A percentile compares a stretch with the other conserved stretches of the same genome.
phyloP scores from a whole-genome alignment of 2,888 invertebrate species.

The Ichneumoninae sp. region DNA sequence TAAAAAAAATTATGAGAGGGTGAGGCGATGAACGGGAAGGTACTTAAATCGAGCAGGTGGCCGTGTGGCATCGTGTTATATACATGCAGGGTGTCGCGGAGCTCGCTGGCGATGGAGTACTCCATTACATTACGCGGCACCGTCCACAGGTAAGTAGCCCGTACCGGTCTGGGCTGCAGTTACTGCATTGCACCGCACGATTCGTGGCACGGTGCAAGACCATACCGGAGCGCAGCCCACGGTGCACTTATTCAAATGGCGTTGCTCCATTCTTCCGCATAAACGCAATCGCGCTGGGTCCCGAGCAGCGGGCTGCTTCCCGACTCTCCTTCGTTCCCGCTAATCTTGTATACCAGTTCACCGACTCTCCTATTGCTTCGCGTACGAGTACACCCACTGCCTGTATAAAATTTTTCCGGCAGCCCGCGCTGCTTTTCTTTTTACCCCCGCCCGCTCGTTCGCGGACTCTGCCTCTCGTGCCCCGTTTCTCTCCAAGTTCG shows the following conservation, averaged over 20 bases:
- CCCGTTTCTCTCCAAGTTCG: background rate
- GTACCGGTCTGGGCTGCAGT: constrained; percentile 24
- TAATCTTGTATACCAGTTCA: constrained; percentile 51
- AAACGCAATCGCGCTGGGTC: constrained; percentile 57
- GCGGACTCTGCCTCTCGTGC: background rate
- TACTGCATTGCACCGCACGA: constrained; percentile 37
- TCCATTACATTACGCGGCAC: constrained; percentile 64
- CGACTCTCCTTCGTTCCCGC: constrained; percentile 30
- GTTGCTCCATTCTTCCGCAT: constrained; percentile 58
- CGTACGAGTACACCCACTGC: constrained; percentile 12
- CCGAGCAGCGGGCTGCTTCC: constrained; percentile 32
- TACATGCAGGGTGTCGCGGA: constrained; percentile 35
- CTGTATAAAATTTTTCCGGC: constrained; percentile 15
- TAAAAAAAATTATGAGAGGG: background rate
- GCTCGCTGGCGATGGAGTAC: constrained; percentile 31
- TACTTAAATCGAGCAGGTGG: constrained; percentile 50
- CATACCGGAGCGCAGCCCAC: constrained; percentile 31
- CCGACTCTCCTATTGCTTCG: constrained; percentile 30
- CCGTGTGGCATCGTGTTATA: constrained; percentile 17
- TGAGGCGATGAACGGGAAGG: constrained; percentile 18
- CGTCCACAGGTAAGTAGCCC: constrained; percentile 59
- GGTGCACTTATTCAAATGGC: constrained; percentile 64
- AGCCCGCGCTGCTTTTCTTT: constrained; percentile 3
- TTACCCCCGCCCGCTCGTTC: background rate
- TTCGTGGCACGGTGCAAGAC: constrained; percentile 36